phyloP scores from a whole-genome alignment of 2,113 vertebrate genomes.

The Chaenogobius annularis region DNA sequence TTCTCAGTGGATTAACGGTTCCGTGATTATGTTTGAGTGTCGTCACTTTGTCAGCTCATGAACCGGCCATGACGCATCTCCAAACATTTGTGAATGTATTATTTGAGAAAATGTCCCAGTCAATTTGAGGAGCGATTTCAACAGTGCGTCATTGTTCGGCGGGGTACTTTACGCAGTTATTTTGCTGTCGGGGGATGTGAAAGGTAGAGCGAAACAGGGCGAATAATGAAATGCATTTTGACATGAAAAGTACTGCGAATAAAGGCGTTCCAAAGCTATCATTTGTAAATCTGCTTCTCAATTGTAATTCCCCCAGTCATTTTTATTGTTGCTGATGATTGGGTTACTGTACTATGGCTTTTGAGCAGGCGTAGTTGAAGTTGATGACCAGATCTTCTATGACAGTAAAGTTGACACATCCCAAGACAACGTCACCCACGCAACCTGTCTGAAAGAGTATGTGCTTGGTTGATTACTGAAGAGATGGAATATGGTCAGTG shows the following conservation, averaged over 20 bases:
- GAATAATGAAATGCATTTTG: not conserved
- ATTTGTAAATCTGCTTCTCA: not conserved
- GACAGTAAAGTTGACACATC: no score
- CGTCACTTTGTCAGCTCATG: constrained; percentile 36
- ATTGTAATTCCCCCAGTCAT: not conserved
- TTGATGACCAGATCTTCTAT: no score
- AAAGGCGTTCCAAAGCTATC: not conserved
- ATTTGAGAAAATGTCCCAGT: not conserved
- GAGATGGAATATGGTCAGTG: no score
- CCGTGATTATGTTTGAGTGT: constrained; percentile 42
- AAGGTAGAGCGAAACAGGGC: not conserved
- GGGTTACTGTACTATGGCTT: not conserved
- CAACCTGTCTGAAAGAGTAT: no score
- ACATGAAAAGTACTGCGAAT: not conserved
- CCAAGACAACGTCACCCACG: no score
- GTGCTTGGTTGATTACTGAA: no score
- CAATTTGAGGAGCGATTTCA: not conserved
- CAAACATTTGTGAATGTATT: constrained; percentile 39
- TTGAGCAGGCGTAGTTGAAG: not conserved
- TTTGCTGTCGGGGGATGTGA: not conserved
- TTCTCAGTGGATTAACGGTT: constrained; percentile 43
- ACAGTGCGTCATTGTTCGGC: not conserved
- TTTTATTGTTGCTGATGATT: not conserved
- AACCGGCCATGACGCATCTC: constrained; percentile 34
- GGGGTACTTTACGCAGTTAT: not conserved